These are phyloP conservation scores for Anser brachyrhynchus DNA, from an alignment of 2,113 vertebrate genomes.

Conservation along the genomic window DNA sequence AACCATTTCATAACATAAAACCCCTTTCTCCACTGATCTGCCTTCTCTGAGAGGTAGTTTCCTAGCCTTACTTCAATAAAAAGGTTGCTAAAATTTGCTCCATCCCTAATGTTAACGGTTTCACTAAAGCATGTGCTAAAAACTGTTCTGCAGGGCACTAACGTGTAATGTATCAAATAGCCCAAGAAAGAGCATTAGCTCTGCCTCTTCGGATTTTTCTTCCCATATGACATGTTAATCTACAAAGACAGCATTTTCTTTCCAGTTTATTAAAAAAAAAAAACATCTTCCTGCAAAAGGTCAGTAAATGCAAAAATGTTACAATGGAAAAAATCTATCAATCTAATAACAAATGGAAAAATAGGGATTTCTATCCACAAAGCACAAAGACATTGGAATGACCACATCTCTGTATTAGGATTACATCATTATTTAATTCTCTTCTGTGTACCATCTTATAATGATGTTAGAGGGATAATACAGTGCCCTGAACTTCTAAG, in stretches of 20 bases:
- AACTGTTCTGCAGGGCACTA: background rate
- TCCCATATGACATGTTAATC: background rate
- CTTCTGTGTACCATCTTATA: background rate
- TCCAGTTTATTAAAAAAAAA: background rate
- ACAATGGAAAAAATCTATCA: background rate
- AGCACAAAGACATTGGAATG: background rate
- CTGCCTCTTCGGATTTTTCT: background rate
- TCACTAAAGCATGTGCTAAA: background rate
- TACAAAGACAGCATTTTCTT: background rate
- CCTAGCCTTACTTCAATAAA: background rate
- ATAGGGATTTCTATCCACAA: background rate
- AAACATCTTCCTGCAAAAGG: background rate
- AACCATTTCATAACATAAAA: background rate
- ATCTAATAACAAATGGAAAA: background rate
- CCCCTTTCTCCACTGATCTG: background rate
- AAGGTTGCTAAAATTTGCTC: background rate
- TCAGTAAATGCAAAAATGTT: background rate
- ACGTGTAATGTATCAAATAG: background rate
- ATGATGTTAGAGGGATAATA: background rate
- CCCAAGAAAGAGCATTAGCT: background rate
- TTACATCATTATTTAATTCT: background rate
- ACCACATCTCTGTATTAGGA: background rate
- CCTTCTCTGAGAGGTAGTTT: background rate
- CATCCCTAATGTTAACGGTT: background rate
- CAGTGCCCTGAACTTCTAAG: background rate